phyloP scores from a whole-genome alignment of 1,140 invertebrate species.

The Lepidurus apus region DNA sequence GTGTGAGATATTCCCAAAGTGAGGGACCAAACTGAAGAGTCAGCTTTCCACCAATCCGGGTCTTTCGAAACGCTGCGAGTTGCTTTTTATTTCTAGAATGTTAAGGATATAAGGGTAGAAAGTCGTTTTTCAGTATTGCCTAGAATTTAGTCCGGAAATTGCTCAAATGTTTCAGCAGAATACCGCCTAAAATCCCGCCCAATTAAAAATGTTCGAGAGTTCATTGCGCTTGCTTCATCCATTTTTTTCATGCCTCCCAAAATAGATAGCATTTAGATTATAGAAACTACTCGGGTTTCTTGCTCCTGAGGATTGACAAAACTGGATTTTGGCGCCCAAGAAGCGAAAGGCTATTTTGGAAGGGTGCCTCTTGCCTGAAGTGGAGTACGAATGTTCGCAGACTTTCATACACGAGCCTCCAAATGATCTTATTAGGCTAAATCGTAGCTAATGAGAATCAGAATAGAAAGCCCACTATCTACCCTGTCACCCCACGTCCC shows the following conservation, averaged over 20 bases:
- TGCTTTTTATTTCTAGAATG: neutral
- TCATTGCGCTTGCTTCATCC: too few relatives aligned
- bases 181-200: neutral
- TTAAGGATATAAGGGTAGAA: neutral
- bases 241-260: neutral
- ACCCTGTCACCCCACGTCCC: neutral
- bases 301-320: too few relatives aligned
- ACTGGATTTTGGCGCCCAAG: too few relatives aligned
- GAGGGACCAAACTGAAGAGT: neutral
- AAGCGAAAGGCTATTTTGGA: too few relatives aligned
- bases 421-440: neutral
- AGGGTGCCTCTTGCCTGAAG: too few relatives aligned
- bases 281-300: too few relatives aligned
- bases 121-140: neutral
- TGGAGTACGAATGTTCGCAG: neutral
- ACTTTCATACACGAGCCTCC: neutral
- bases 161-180: neutral
- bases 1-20: neutral
- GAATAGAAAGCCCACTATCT: neutral
- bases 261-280: neutral
- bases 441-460: neutral
- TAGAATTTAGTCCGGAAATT: neutral
- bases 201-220: neutral
- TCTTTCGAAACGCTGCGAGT: neutral
- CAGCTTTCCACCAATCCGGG: neutral